A percentile compares a stretch with the other conserved stretches of the same genome.
These are phyloP conservation scores for Chloropsis cyanopogon DNA, from an alignment of 2,113 vertebrate genomes.

Conservation along the genomic window DNA sequence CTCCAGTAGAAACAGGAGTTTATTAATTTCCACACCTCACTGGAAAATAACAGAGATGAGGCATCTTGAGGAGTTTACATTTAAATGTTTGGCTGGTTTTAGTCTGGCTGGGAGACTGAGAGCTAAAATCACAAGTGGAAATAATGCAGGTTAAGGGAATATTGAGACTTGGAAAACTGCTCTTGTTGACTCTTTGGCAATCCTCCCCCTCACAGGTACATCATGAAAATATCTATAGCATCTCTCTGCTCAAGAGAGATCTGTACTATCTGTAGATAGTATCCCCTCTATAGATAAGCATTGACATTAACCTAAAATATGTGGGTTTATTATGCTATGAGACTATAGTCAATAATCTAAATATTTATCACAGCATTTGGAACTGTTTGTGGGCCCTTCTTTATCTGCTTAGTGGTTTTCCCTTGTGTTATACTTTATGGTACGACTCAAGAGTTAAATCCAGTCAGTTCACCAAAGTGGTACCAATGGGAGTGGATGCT, in stretches of 20 bases:
- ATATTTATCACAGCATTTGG: neutral
- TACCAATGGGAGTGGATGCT: neutral
- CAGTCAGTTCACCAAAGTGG: neutral
- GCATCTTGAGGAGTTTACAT: constrained; percentile 23
- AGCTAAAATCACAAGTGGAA: constrained; percentile 26
- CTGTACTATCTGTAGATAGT: neutral
- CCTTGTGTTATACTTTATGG: neutral
- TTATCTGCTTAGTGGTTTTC: neutral
- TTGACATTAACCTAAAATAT: neutral
- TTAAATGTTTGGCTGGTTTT: constrained; percentile 3
- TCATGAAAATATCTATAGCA: neutral
- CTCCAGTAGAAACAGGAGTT: constrained; percentile 49
- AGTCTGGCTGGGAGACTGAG: neutral
- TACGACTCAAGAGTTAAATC: neutral
- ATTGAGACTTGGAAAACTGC: neutral
- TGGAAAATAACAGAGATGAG: constrained; percentile 55
- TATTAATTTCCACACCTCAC: constrained; percentile 58
- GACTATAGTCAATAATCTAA: neutral
- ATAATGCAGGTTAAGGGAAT: constrained; percentile 18
- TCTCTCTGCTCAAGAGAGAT: neutral
- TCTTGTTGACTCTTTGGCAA: neutral
- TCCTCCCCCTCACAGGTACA: neutral
- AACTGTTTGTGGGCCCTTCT: neutral
- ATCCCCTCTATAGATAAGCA: neutral
- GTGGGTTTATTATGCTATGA: neutral